phyloP scores from a whole-genome alignment of 2,888 invertebrate species.

The Trichogramma evanescens region DNA sequence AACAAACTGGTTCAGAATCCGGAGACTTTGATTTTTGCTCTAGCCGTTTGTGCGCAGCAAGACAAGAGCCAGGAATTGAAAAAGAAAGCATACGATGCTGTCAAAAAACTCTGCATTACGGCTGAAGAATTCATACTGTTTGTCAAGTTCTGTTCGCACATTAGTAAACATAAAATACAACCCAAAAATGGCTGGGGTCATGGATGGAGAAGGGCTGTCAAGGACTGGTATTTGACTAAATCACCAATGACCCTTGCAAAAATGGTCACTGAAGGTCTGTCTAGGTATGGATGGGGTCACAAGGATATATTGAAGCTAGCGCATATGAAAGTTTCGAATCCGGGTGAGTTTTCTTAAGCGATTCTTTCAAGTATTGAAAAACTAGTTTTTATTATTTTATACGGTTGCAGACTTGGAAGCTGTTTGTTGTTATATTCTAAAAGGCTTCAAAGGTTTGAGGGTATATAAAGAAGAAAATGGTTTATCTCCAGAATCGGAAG shows the following conservation, averaged over 20 bases:
- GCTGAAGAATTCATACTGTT: slow-evolving; percentile 62
- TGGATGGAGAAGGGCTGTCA: slow-evolving; percentile 59
- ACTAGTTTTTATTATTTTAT: background rate
- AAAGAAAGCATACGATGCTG: slow-evolving; percentile 51
- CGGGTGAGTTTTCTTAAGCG: background rate
- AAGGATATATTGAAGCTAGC: slow-evolving; percentile 63
- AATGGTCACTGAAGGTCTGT: slow-evolving; percentile 57
- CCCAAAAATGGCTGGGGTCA: slow-evolving; percentile 52
- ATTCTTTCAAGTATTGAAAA: background rate
- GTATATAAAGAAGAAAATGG: slow-evolving; percentile 34
- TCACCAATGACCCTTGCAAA: slow-evolving; percentile 57
- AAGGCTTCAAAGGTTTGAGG: slow-evolving; percentile 51
- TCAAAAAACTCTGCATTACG: slow-evolving; percentile 54
- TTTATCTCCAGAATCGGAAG: slow-evolving; percentile 35
- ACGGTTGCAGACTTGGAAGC: slow-evolving; percentile 30
- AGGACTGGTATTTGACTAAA: slow-evolving; percentile 60
- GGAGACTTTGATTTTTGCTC: slow-evolving; percentile 58
- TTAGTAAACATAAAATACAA: slow-evolving; percentile 36
- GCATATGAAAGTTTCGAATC: slow-evolving; percentile 42
- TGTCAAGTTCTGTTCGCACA: slow-evolving; percentile 52
- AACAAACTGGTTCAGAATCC: slow-evolving; percentile 52
- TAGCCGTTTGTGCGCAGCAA: slow-evolving; percentile 55
- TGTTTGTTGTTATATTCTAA: slow-evolving; percentile 50
- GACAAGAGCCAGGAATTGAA: slow-evolving; percentile 46
- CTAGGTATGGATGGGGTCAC: slow-evolving; percentile 64